Evolutionary conservation across 2,888 invertebrate genomes (phyloP), one percentile per base, ranked within the genome.

Genomic region (Dendrolimus houi): DNA sequence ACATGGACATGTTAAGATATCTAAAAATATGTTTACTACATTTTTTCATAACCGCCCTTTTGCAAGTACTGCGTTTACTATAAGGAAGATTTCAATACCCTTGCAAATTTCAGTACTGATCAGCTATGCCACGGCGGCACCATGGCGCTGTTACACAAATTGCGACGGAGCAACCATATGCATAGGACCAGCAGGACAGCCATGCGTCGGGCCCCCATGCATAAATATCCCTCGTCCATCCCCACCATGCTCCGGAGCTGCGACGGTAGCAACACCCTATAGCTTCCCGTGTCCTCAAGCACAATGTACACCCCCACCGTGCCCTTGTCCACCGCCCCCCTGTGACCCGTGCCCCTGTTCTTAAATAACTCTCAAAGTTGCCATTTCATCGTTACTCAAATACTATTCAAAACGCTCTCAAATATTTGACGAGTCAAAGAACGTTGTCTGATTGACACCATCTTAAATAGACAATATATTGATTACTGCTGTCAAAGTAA

Each of bases 141-240:
- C 84, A 0, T 84, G 84, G 83, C 73, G 81, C 0, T 82, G 83
- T 62, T 69, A 64, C 63, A 71, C 67, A 13, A 70, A 72, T 0
- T 63, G 68, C 7, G 77, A 78, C n/a, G 81, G 81, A 0, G 71
- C 74, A 47, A 79, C 76, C 0, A 65, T 85, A 9, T 81, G 81
- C 72, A 69, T 78, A 57, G 75, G 74, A 0, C 67, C 72, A 1
- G 59, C 59, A 0, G 75, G 77, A 0, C 68, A 70, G 7, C 84
- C 83, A 0, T 47, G 55, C 64, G 66, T 80, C 58, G 57, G 52
- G 12, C 81, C 78, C 0, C 81, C 84, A 0, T 60, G 67, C 1
- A 77, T 85, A 59, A 65, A 66, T 62, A 63, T 78, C 1, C 64
- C 66, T 0, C 66, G 72, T 0, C 60, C 69, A 0, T 14, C 55